Base-by-base conservation (phyloP, 2,888 invertebrate species). In the Cremastinae sp. region DNA sequence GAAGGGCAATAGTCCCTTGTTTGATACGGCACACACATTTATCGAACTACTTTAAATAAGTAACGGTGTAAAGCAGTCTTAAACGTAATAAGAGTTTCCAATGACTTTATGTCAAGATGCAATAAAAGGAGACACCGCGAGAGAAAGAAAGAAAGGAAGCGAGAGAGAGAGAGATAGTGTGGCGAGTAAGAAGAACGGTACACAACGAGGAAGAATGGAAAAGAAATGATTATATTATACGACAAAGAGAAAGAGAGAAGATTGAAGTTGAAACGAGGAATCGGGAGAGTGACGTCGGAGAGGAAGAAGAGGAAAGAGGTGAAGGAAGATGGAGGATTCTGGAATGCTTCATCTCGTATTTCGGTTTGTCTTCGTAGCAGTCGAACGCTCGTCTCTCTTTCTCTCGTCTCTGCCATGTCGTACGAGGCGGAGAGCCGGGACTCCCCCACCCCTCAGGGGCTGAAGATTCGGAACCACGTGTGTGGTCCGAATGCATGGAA, bases 401-500 rank as follows among this genome's bases (percentile, higher is more conserved):
- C 43, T 73, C 66, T 71, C 68, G 56, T 43, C 49, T 68, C 54
- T 43, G 43, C 64, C 54, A 43, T 62, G 56, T 62, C 61, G 41
- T 43, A 64, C 38, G 64, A 18, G 36, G 51, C 36, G 64, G 22
- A 43, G 53, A 41, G 38, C 49, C 5, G 64, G 49, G 49, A 38
- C 28, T 36, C 38, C 38, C 34, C 16, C 16, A 41, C 64, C 41
- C 58, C 58, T 49, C 16, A 56, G 64, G 54, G 53, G 9, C 36
- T 49, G 61, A 59, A 71, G 75, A 71, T 70, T 75, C 70, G 75
- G 70, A 71, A 71, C 79, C 76, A 80, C 78, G 79, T 80, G 79
- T 80, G 79, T 80, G 79, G 79, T 80, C 79, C 76, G 28, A 70
- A 70, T 73, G 74, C 74, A 77, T 75, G 68, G 71, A 80, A 80